Conservation (phyloP, 2,888 invertebrate species). For the Hetaerina titia region DNA sequence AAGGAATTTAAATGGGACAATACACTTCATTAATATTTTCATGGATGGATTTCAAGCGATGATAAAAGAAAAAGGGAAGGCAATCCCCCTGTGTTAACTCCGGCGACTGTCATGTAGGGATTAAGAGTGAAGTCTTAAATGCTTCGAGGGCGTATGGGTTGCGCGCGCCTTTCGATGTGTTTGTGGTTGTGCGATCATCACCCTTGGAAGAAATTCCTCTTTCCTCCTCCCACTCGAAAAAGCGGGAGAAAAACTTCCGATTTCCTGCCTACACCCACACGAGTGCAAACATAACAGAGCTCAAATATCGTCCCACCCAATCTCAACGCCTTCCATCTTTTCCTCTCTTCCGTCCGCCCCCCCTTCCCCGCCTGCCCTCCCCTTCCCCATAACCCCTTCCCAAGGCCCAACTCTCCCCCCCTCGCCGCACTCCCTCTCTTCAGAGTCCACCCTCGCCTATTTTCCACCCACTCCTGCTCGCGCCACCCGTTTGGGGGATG, state of each 20-base stretch:
- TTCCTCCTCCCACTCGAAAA: neutral
- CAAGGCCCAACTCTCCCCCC: neutral
- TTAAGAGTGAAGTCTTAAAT: neutral
- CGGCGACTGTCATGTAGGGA: neutral
- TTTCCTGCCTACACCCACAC: slow-evolving; percentile 5
- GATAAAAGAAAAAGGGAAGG: neutral
- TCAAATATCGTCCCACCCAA: slow-evolving; percentile 39
- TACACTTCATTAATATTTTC: neutral
- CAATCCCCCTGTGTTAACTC: neutral
- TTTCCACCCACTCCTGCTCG: neutral
- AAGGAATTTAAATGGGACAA: neutral
- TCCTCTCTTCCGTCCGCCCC: neutral
- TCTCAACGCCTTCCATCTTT: slow-evolving; percentile 40
- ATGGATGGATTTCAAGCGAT: neutral
- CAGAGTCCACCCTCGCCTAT: no score
- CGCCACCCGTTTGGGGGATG: neutral
- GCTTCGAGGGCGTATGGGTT: neutral
- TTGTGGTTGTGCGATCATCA: slow-evolving; percentile 19
- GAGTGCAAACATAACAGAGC: slow-evolving; percentile 22
- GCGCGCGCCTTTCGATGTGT: neutral
- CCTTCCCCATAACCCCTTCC: neutral
- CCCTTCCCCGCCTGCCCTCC: neutral
- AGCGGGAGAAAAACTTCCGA: neutral
- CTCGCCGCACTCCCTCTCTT: neutral
- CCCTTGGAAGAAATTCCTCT: neutral